Evolutionary conservation across 2,797 vertebrate species (phyloP).

Genomic region (Okamejei kenojei): DNA sequence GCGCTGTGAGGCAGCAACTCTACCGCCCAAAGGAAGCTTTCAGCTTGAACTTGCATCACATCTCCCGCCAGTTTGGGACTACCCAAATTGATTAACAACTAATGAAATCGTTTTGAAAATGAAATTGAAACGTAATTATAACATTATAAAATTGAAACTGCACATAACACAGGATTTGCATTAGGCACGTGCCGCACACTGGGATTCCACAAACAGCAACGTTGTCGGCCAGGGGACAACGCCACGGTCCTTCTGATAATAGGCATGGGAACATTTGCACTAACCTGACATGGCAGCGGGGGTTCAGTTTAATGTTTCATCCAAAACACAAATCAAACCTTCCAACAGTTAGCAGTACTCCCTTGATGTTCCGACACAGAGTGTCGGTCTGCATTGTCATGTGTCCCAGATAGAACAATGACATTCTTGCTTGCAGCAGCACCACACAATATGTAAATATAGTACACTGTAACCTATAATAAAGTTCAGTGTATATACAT

Average conservation of each 20-base stretch:
- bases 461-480: no score
- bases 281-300: background rate
- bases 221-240: conserved; percentile 42
- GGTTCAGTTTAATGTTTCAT: background rate
- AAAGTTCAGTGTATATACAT: no score
- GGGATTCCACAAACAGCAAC: background rate
- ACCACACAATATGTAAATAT: no score
- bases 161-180: background rate
- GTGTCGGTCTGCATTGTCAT: no score
- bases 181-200: background rate
- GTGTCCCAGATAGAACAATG: no score
- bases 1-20: no score
- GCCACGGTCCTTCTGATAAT: conserved; percentile 45
- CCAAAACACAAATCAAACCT: background rate
- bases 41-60: background rate
- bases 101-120: background rate
- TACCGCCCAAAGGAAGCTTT: no score
- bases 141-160: no score
- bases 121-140: no score
- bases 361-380: background rate
- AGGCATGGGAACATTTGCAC: background rate
- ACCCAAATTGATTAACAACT: background rate
- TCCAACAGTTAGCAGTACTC: background rate
- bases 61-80: no score
- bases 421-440: no score